Conservation (phyloP, 2,888 invertebrate genomes). For the Zeuzera pyrina region DNA sequence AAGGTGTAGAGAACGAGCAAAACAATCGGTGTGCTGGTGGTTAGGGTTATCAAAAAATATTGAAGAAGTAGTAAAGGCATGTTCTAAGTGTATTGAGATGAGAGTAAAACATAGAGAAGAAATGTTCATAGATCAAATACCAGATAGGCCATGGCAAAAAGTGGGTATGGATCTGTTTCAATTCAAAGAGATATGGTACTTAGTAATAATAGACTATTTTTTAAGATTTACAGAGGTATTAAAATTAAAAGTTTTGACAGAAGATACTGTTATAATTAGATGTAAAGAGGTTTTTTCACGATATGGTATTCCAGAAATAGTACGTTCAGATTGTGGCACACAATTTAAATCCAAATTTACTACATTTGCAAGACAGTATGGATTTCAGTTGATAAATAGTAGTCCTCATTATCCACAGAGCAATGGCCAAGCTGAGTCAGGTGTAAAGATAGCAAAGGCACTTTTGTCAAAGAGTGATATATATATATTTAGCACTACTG, state of each 20-base stretch:
- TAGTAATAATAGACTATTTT: conserved; percentile 9
- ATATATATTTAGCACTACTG: conserved; percentile 5
- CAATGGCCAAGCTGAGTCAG: conserved; percentile 8
- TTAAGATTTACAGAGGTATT: conserved; percentile 7
- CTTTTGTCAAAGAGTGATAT: conserved; percentile 5
- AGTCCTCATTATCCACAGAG: conserved; percentile 9
- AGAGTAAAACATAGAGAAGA: conserved; percentile 3
- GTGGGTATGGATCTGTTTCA: conserved; percentile 8
- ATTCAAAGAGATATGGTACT: conserved; percentile 3
- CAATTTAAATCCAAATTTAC: conserved; percentile 6
- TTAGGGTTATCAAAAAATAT: too few relatives aligned
- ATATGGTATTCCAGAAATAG: conserved; percentile 7
- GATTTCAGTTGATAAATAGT: conserved; percentile 5
- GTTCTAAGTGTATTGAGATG: too few relatives aligned
- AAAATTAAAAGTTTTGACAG: conserved; percentile 3
- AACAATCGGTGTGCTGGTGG: too few relatives aligned
- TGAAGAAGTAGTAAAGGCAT: too few relatives aligned
- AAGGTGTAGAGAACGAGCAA: too few relatives aligned
- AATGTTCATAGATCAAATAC: conserved; percentile 1
- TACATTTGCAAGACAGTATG: conserved; percentile 6
- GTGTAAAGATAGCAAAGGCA: conserved; percentile 3
- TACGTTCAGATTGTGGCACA: conserved; percentile 7
- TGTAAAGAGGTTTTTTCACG: conserved; percentile 8
- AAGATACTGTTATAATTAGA: neutral
- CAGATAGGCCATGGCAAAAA: conserved; percentile 8